Evolutionary conservation across 2,888 invertebrate genomes (phyloP).

Genomic region (Oxystoma pomonae): DNA sequence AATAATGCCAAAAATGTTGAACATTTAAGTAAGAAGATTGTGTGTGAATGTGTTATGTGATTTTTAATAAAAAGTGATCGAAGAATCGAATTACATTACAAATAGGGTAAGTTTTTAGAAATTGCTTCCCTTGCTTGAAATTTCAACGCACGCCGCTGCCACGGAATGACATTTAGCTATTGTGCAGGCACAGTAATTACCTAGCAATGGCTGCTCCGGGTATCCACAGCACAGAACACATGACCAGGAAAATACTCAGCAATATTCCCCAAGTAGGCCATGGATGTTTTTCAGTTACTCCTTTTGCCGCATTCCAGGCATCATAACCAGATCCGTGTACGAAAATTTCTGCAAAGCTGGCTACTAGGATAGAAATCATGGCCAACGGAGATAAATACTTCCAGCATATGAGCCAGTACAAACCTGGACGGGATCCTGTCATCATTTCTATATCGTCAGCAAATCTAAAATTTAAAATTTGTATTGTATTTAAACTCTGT

Average conservation of each 20-base stretch:
- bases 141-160: no score
- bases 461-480: no score
- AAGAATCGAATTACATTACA: no score
- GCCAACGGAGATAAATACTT: constrained; percentile 87
- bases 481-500: no score
- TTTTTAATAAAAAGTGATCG: no score
- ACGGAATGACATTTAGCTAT: no score
- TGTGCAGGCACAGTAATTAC: no score
- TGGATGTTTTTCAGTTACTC: constrained; percentile 69
- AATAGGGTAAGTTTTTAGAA: no score
- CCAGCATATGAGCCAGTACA: constrained; percentile 94
- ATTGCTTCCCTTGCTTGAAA: no score
- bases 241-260: constrained; percentile 67
- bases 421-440: constrained; percentile 84
- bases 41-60: no score
- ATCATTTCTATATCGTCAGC: constrained; percentile 93
- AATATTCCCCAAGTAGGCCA: constrained; percentile 86
- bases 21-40: no score
- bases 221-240: constrained; percentile 85
- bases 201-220: constrained; percentile 77
- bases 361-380: constrained; percentile 80
- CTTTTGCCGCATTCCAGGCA: constrained; percentile 74
- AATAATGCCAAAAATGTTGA: no score
- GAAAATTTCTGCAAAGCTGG: constrained; percentile 77
- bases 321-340: constrained; percentile 80